These are phyloP conservation scores for Spheniscus mendiculus DNA, from an alignment of 2,113 vertebrate genomes.

Conservation along the genomic window DNA sequence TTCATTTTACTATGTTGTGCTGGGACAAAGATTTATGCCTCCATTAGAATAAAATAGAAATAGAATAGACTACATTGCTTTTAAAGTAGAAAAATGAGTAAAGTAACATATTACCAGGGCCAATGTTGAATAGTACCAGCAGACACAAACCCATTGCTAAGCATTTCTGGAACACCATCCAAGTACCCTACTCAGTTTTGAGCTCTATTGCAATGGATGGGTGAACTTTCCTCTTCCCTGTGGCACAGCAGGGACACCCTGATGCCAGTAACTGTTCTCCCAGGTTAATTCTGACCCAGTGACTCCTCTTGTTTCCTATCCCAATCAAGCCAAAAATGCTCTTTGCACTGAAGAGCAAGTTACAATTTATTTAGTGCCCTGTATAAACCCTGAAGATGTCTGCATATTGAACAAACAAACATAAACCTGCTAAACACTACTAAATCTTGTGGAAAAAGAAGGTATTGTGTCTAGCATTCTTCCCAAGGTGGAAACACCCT, in stretches of 20 bases:
- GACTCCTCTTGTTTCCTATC: background rate
- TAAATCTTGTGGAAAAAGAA: background rate
- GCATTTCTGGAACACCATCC: background rate
- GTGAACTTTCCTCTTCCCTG: background rate
- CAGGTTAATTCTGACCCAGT: background rate
- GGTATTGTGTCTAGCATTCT: background rate
- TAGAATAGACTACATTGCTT: background rate
- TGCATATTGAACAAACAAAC: background rate
- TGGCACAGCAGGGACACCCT: background rate
- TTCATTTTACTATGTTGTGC: slow-evolving; percentile 13
- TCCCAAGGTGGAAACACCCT: background rate
- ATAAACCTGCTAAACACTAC: background rate
- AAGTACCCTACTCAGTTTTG: background rate
- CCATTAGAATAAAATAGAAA: slow-evolving; percentile 31
- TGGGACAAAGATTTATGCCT: slow-evolving; percentile 42
- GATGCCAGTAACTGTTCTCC: background rate
- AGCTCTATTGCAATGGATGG: background rate
- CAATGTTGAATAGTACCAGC: background rate
- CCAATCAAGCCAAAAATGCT: background rate
- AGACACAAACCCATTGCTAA: background rate
- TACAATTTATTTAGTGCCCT: background rate
- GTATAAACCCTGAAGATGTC: background rate
- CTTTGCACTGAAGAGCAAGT: background rate
- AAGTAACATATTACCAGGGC: background rate
- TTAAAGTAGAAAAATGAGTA: background rate